Evolutionary conservation across 2,888 invertebrate genomes (phyloP), one percentile per base, ranked within the genome.

Genomic region (Arrhopalites spinosus): DNA sequence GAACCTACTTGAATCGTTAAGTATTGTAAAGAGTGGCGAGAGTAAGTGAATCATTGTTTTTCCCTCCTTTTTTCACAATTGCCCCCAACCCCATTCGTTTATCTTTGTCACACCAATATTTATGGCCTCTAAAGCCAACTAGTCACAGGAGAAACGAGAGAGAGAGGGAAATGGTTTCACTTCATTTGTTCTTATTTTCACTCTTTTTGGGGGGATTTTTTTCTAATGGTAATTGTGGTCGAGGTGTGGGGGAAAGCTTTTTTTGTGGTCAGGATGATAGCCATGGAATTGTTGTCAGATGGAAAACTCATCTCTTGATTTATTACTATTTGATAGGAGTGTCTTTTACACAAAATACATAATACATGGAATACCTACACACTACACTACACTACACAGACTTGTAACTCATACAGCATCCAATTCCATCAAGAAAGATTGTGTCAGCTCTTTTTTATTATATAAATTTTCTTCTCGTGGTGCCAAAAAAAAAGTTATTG

Each of bases 91-190:
- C 36, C 36, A 59, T 59, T 59, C 59, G 59, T 59, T 59, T 59
- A 59, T 59, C 59, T 59, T 59, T 59, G 59, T 59, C 59, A 59
- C 59, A 25, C 20, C 25, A 27, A 59, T 59, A 59, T 59, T 59
- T 59, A 59, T 59, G 59, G 59, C 25, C 59, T 59, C 5, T 27
- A 25, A 59, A 59, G 50, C 50, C 50, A 50, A n/a, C 50, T 15
- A 50, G 17, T n/a, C 15, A 50, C 50, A 50, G 36, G 36, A 36
- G 36, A 11, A 36, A 36, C n/a, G 36, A 36, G 36, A 11, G 36
- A 36, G 36, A 36, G 36, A 36, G 36, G 36, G 36, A 20, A 8
- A 15, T 17, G 20, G 50, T 50, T n/a, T 15, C 15, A 15, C 15
- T 50, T 15, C 8, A 50, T 15, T 50, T 50, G 50, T n/a, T n/a